Evolutionary conservation across 2,113 vertebrate genomes (phyloP).

Genomic region (Bungarus multicinctus): DNA sequence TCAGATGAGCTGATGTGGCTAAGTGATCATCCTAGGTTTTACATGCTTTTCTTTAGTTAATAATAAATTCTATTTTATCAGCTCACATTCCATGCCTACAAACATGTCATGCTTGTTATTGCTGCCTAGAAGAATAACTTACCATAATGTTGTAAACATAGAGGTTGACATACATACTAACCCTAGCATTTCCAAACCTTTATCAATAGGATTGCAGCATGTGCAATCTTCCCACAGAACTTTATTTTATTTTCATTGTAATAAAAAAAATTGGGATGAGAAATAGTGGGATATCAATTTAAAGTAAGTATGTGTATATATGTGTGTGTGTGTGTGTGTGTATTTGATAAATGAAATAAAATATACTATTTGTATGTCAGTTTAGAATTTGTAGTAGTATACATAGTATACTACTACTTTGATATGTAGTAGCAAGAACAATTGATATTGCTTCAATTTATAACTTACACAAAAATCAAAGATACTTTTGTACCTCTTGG

Average conservation of each 20-base stretch:
- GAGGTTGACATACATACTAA: conserved; percentile 65
- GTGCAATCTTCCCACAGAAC: conserved; percentile 38
- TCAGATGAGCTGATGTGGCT: conserved; percentile 89
- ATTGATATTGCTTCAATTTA: conserved; percentile 36
- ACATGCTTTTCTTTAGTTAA: conserved; percentile 84
- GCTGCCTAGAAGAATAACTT: conserved; percentile 72
- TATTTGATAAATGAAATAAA: conserved; percentile 5
- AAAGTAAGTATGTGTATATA: not conserved
- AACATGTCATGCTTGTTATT: conserved; percentile 88
- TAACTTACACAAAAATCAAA: conserved; percentile 52
- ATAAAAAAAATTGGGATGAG: conserved; percentile 38
- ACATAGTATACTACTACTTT: not conserved
- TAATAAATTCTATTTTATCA: conserved; percentile 90
- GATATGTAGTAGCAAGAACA: conserved; percentile 24
- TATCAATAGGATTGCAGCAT: conserved; percentile 45
- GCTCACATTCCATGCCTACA: conserved; percentile 82
- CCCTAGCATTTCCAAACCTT: conserved; percentile 63
- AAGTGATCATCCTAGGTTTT: conserved; percentile 85
- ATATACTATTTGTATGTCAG: conserved; percentile 2
- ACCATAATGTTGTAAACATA: conserved; percentile 75
- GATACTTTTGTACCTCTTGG: conserved; percentile 51
- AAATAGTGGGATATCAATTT: not conserved
- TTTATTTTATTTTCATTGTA: conserved; percentile 42
- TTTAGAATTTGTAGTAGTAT: conserved; percentile 6
- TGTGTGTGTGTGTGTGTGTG: not conserved